These are phyloP conservation scores for Ciconia maguari DNA, from an alignment of 2,113 vertebrate species.

Conservation along the genomic window DNA sequence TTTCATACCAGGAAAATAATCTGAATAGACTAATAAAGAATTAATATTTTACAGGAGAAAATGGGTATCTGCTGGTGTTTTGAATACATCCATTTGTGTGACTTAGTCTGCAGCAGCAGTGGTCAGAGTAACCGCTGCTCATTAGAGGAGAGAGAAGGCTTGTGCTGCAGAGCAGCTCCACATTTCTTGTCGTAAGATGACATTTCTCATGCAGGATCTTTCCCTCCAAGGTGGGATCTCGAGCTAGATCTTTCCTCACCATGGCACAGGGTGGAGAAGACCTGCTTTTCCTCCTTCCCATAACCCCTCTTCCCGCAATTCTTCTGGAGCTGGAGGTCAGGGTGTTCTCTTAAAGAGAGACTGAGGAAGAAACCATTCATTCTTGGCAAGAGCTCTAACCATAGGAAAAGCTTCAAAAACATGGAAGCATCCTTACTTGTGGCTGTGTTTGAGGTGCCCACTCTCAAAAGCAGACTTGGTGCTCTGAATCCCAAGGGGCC, in stretches of 20 bases:
- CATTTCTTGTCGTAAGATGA: neutral
- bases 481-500: neutral
- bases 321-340: neutral
- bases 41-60: constrained; percentile 19
- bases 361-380: neutral
- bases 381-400: neutral
- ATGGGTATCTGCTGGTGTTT: neutral
- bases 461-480: neutral
- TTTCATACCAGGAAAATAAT: neutral
- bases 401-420: neutral
- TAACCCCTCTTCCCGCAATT: neutral
- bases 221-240: neutral
- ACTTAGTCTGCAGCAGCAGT: neutral
- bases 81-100: neutral
- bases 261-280: neutral
- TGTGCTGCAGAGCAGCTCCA: neutral
- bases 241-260: neutral
- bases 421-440: neutral
- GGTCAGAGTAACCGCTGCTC: neutral
- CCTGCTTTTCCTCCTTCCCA: neutral
- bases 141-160: neutral
- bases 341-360: neutral
- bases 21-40: neutral
- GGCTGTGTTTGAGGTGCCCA: neutral
- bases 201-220: neutral